These are phyloP conservation scores for Hydraecia micacea DNA, from an alignment of 2,888 invertebrate species.

Conservation along the genomic window DNA sequence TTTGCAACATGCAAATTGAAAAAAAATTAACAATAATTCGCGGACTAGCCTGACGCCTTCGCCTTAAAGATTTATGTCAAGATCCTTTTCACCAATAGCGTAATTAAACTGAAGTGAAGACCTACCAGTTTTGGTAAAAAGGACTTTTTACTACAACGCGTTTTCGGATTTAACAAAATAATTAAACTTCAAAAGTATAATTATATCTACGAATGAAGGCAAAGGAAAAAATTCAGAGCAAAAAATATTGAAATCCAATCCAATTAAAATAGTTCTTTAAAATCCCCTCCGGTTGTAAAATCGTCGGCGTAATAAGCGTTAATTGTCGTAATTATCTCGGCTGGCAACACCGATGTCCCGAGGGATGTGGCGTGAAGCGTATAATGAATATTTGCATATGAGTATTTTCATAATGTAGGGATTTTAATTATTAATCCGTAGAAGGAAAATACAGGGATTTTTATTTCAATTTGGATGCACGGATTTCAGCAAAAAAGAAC, in stretches of 20 bases:
- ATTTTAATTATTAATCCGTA: conserved; percentile 42
- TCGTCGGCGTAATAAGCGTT: conserved; percentile 54
- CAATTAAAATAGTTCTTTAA: conserved; percentile 47
- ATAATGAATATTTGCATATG: conserved; percentile 61
- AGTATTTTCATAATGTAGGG: conserved; percentile 48
- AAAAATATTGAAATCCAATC: conserved; percentile 29
- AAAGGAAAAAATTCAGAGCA: conserved; percentile 2
- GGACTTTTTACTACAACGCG: background rate
- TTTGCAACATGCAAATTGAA: too few species aligned
- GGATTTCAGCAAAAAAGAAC: background rate
- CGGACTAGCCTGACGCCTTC: background rate
- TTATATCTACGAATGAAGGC: background rate
- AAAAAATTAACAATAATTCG: background rate
- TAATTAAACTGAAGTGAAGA: background rate
- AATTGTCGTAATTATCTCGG: conserved; percentile 63
- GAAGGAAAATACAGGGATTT: background rate
- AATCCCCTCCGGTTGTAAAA: conserved; percentile 44
- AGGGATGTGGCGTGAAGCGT: conserved; percentile 49
- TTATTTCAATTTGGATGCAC: conserved; percentile 2
- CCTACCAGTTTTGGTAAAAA: background rate
- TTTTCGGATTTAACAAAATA: background rate
- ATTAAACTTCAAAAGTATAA: background rate
- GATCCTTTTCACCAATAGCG: background rate
- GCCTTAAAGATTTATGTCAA: background rate
- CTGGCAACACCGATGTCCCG: conserved; percentile 57